These are phyloP conservation scores for Radopholus similis DNA, from an alignment of 1,140 invertebrate species.

Conservation along the genomic window DNA sequence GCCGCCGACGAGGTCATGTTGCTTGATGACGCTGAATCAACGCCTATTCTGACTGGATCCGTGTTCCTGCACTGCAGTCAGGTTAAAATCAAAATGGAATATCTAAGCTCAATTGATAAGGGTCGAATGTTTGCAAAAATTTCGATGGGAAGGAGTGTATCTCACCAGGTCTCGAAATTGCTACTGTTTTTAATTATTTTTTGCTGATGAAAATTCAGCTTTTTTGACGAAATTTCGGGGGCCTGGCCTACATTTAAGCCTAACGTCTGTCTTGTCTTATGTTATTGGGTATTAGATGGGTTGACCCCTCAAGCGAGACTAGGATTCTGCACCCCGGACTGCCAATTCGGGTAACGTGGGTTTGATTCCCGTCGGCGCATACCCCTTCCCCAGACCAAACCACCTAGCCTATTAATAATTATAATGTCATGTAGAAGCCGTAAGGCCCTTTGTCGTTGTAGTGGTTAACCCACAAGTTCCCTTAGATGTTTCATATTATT, in stretches of 20 bases:
- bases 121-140: not conserved
- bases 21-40: constrained; percentile 25
- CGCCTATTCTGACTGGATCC: constrained; percentile 30
- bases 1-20: constrained; percentile 33
- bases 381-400: not conserved
- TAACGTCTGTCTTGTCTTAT: too few species aligned
- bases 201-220: too few species aligned
- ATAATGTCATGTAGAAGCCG: too few species aligned
- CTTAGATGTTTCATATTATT: not conserved
- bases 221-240: too few species aligned
- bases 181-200: too few species aligned
- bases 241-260: too few species aligned
- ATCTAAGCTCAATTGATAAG: not conserved
- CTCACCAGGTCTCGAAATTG: too few species aligned
- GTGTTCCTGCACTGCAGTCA: constrained; percentile 65
- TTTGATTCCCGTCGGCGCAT: too few species aligned
- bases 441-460: too few species aligned
- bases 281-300: too few species aligned
- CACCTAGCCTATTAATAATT: too few species aligned
- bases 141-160: not conserved
- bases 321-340: not conserved
- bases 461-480: too few species aligned
- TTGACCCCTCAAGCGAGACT: not conserved
- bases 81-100: not conserved
- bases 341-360: not conserved